Base-by-base conservation (phyloP, 2,797 vertebrate species). In the Botia almorhae region DNA sequence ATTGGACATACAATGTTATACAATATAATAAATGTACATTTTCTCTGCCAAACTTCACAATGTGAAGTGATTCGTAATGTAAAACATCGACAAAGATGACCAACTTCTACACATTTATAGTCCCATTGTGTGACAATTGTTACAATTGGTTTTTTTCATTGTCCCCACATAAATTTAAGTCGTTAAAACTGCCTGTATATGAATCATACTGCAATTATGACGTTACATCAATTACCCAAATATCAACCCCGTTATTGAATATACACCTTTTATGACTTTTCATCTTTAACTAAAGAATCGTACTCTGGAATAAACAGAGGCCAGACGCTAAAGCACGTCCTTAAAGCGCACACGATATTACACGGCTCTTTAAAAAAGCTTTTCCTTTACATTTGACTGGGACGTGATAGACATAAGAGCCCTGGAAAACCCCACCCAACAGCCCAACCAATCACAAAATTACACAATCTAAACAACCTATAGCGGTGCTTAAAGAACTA, bases 391-490 rank as follows among this genome's bases (percentile, higher is more conserved):
- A 19, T 8, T 3, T 61, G 0, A 65, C 21, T 36, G 46, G 36
- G 58, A 39, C 14, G 60, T 71, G 4, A 65, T 70, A 13, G 7
- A 83, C 13, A 11, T 77, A 51, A 17, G 11, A 60, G 29, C 16
- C 29, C 69, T 51, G 21, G 23, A 77, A 71, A 64, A 69, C 74
- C 81, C 74, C 76, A 84, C 76, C 80, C 75, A 82, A 83, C 39
- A 70, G 51, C 21, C 67, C 56, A 87, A 21, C 80, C 76, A 83
- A 51, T 84, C 63, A 70, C 67, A 64, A 71, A 50, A n/a, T 51
- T 60, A 63, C 55, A 85, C 76, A 85, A 85, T 81, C 81, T 46
- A 48, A 82, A 84, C 67, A 81, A 81, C 76, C 65, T 80, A 76
- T 83, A 70, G 63, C n/a, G 74, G 72, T 61, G 71, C 71, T 84